Conservation (phyloP, 2,888 invertebrate genomes). For the Drosophila siamana region DNA sequence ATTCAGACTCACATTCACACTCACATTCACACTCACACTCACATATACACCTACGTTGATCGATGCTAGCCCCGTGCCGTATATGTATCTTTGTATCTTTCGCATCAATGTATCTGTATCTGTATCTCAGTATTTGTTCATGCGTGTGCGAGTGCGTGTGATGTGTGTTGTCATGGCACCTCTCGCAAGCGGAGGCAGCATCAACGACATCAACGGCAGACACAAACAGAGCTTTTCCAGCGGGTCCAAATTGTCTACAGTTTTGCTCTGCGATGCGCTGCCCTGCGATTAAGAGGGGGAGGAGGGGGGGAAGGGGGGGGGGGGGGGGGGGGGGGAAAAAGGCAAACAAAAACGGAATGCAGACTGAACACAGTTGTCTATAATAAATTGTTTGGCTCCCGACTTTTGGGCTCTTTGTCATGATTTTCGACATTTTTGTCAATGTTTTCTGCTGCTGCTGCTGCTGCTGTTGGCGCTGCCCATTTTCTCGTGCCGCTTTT, state of each 20-base stretch:
- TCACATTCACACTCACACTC: too few relatives aligned
- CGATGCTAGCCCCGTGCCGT: slow-evolving; percentile 43
- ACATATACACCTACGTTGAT: slow-evolving; percentile 53
- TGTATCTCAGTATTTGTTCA: slow-evolving; percentile 2
- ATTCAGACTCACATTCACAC: too few relatives aligned
- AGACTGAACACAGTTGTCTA: slow-evolving; percentile 70
- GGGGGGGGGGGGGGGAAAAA: too few relatives aligned
- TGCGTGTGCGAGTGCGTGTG: slow-evolving; percentile 3
- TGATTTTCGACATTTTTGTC: slow-evolving; percentile 62
- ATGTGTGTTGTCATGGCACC: slow-evolving; percentile 56
- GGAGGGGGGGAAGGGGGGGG: too few relatives aligned
- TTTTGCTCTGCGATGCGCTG: too few relatives aligned
- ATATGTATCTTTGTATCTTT: slow-evolving; percentile 13
- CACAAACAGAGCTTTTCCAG: slow-evolving; percentile 53
- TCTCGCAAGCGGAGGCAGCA: slow-evolving; percentile 4
- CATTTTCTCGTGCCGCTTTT: slow-evolving; percentile 34
- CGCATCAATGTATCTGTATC: slow-evolving; percentile 26
- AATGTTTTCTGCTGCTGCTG: slow-evolving; percentile 19
- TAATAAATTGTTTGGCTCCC: slow-evolving; percentile 60
- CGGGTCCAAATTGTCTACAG: slow-evolving; percentile 59
- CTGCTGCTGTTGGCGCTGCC: too few relatives aligned
- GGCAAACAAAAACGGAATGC: slow-evolving; percentile 46
- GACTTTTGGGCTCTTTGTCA: slow-evolving; percentile 54
- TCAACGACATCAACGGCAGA: slow-evolving; percentile 1
- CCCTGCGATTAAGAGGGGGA: neutral